These are phyloP conservation scores for Rhodophaea formosa DNA, from an alignment of 2,888 invertebrate genomes.

Conservation along the genomic window DNA sequence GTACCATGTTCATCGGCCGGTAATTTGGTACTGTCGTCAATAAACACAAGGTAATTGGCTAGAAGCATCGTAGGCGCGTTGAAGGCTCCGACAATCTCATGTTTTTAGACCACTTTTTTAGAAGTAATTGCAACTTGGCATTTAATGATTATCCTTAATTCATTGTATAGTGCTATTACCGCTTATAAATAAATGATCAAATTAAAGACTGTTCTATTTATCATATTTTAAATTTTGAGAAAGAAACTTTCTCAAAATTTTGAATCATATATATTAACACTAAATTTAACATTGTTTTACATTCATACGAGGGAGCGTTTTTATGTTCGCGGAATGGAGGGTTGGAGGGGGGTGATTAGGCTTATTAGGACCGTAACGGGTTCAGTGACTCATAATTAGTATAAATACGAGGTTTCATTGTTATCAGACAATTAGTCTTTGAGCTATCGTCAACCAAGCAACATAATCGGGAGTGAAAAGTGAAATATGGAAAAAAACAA, in stretches of 20 bases:
- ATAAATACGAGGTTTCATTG: too few species aligned
- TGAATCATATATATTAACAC: background rate
- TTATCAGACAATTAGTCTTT: too few species aligned
- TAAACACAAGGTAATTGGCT: conserved; percentile 32
- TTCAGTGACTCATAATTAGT: too few species aligned
- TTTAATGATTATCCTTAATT: background rate
- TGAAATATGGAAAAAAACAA: too few species aligned
- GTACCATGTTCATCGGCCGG: conserved; percentile 43
- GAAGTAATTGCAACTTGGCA: conserved; percentile 1
- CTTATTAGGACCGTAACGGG: too few species aligned
- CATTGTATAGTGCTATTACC: background rate
- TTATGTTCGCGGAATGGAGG: too few species aligned
- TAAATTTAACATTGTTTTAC: background rate
- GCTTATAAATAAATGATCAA: background rate
- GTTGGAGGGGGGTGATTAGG: too few species aligned
- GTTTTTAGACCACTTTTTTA: conserved; percentile 5
- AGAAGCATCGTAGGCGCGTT: conserved; percentile 39
- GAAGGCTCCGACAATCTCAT: conserved; percentile 34
- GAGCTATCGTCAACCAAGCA: too few species aligned
- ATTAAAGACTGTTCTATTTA: too few species aligned
- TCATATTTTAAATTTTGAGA: too few species aligned
- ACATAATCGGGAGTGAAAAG: too few species aligned
- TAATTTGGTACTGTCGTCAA: conserved; percentile 35
- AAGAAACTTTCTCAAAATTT: conserved; percentile 2
- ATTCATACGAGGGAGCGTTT: too few species aligned